Base-by-base conservation (phyloP, 2,113 vertebrate genomes). In the Falco punctatus region DNA sequence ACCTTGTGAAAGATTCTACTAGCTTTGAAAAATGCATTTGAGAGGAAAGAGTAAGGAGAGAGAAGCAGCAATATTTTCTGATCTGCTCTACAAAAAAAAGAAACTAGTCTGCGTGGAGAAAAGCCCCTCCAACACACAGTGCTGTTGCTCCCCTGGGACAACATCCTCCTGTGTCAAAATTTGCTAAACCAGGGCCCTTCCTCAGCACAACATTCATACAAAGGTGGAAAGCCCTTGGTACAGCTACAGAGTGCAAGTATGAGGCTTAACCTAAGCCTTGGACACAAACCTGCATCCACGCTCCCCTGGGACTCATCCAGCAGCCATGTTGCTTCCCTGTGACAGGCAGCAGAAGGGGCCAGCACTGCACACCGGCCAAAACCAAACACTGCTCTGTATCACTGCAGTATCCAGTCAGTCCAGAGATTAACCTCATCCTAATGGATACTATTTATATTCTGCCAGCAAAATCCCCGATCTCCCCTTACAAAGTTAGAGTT, bases 181-280 rank as follows among this genome's bases (percentile, higher is more conserved):
- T 11, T 44, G n/a, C 26, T 70, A 13, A 64, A 57, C 22, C 28
- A 52, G 54, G 57, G 44, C 13, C 32, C 18, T 61, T 61, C 62
- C 66, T 61, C 33, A 81, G 59, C 51, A 38, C 24, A n/a, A 33
- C 15, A 28, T 32, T n/a, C 52, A 40, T 10, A 16, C 1, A 0
- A 69, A 82, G 38, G n/a, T 30, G 8, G 30, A 65, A 70, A 74
- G 4, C 16, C 13, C 18, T 69, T 23, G 24, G 40, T 24, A 23
- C 26, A 46, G 18, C 8, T 3, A 8, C 1, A 0, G 33, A 48
- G 35, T 9, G 7, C 54, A 71, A 35, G 10, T 19, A 19, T 1
- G 17, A 57, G 18, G 21, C 21, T 77, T 67, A 59, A 55, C 38
- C 27, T 55, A 10, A 26, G 27, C 17, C 35, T 7, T 70, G 66